phyloP scores from a whole-genome alignment of 2,888 invertebrate genomes.

The Crocallis elinguaria region DNA sequence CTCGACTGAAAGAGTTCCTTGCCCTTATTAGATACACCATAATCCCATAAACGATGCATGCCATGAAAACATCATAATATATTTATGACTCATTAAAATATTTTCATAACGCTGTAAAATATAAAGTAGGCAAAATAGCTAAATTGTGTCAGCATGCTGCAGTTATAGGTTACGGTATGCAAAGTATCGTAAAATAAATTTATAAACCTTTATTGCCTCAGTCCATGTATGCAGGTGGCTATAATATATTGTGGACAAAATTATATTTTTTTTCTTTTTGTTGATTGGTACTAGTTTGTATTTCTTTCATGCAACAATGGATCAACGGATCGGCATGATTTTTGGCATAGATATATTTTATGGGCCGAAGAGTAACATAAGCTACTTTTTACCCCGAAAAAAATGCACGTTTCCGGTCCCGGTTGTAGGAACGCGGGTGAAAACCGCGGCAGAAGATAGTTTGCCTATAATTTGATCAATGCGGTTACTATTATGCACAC shows the following conservation, averaged over 20 bases:
- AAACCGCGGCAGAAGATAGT: no score
- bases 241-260: conserved; percentile 12
- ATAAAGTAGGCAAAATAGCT: conserved; percentile 27
- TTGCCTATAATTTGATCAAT: no score
- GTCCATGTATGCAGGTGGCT: conserved; percentile 20
- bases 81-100: conserved; percentile 45
- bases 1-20: conserved; percentile 53
- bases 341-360: no score
- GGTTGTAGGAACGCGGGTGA: no score
- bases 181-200: conserved; percentile 28
- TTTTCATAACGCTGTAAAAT: conserved; percentile 36
- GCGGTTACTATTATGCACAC: no score
- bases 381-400: no score
- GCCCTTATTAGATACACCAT: conserved; percentile 41
- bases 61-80: conserved; percentile 51
- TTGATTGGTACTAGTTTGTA: no score
- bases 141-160: conserved; percentile 14
- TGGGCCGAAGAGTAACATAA: no score
- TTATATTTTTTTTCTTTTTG: not conserved
- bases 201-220: conserved; percentile 25
- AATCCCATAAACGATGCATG: conserved; percentile 57
- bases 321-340: no score
- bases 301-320: no score
- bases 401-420: no score
- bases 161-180: conserved; percentile 24